phyloP scores from a whole-genome alignment of 30 jellyfish, hydroid and myxozoan species.

The Aurelia sp. region DNA sequence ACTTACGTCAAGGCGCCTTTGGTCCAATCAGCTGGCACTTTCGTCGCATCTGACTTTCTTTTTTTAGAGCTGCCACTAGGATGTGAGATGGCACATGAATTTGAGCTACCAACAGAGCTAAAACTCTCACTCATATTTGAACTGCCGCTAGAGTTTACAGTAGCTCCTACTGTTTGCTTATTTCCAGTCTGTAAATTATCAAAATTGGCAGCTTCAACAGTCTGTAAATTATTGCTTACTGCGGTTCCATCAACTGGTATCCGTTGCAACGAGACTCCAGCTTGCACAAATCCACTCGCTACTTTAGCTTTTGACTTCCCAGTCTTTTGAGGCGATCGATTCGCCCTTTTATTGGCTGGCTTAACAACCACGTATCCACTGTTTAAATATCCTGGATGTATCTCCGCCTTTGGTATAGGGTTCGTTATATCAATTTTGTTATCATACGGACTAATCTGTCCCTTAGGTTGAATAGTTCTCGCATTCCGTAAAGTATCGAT shows the following conservation, averaged over 20 bases:
- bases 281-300: too few species aligned
- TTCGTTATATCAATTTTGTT: neutral
- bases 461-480: neutral
- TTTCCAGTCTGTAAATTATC: too few species aligned
- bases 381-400: neutral
- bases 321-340: neutral
- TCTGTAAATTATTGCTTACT: too few species aligned
- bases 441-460: neutral
- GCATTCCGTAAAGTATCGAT: neutral
- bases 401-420: neutral
- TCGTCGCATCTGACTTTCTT: slow-evolving; percentile 42
- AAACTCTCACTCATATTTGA: neutral
- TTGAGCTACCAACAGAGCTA: too few species aligned
- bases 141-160: neutral
- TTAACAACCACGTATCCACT: neutral
- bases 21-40: slow-evolving; percentile 79
- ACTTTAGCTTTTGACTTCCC: slow-evolving; percentile 1
- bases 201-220: too few species aligned
- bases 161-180: neutral
- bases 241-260: too few species aligned
- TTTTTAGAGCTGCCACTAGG: slow-evolving; percentile 32
- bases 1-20: slow-evolving; percentile 93
- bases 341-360: slow-evolving; percentile 2
- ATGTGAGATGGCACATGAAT: too few species aligned
- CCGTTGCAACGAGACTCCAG: too few species aligned